Conservation (phyloP, 2,113 vertebrate genomes). For the Hyla sarda region DNA sequence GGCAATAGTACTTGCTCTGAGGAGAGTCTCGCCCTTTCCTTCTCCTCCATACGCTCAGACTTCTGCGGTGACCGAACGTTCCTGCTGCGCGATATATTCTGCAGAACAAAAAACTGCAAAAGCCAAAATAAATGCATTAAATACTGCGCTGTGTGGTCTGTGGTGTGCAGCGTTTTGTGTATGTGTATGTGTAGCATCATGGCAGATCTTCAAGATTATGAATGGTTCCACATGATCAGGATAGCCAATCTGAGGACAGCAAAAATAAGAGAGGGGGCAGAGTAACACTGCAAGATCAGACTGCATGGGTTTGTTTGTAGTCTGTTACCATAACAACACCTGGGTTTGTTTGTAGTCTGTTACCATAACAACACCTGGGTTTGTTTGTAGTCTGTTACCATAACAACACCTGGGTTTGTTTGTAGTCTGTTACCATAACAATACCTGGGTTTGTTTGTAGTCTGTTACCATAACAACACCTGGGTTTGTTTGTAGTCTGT, state of each 20-base stretch:
- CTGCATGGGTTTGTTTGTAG: background rate
- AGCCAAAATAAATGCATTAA: slow-evolving; percentile 58
- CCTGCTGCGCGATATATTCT: slow-evolving; percentile 59
- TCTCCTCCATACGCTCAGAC: slow-evolving; percentile 13
- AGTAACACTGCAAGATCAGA: background rate
- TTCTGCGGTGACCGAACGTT: slow-evolving; percentile 17
- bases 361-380: no score
- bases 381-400: no score
- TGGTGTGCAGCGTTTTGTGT: background rate
- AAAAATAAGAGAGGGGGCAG: background rate
- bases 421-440: no score
- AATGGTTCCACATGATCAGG: background rate
- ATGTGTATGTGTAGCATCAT: background rate
- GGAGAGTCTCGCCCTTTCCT: background rate
- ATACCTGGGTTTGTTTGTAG: no score
- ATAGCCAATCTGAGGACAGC: background rate
- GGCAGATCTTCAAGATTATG: background rate
- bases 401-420: no score
- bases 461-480: no score
- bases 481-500: no score
- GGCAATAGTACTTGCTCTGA: background rate
- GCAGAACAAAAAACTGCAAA: slow-evolving; percentile 53
- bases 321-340: background rate
- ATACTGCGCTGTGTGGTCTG: background rate
- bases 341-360: no score